These are phyloP conservation scores for Chionoecetes opilio DNA, from an alignment of 1,140 invertebrate species.

Conservation along the genomic window DNA sequence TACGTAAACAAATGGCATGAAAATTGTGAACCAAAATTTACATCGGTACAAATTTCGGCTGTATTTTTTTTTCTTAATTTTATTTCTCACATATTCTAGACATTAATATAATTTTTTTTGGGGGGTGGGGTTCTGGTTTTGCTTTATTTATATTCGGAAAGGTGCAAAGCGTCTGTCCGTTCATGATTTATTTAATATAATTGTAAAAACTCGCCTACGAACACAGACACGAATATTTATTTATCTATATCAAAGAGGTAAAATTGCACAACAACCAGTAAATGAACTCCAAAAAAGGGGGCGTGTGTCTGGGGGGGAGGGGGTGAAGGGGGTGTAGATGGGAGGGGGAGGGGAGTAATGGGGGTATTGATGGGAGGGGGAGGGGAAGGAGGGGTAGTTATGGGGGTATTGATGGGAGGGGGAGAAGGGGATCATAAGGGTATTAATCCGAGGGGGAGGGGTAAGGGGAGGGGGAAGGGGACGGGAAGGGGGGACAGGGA, in stretches of 20 bases:
- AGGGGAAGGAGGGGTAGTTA: no score
- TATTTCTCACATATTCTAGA: not conserved
- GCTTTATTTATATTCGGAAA: not conserved
- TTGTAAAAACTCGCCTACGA: not conserved
- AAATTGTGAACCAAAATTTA: not conserved
- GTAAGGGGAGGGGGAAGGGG: not conserved
- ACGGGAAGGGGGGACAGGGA: not conserved
- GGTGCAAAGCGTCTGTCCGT: not conserved
- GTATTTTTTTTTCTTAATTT: not conserved
- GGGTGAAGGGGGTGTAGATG: not conserved
- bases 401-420: no score
- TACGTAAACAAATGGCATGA: not conserved
- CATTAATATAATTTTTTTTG: slow-evolving; percentile 9
- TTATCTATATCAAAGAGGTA: no score
- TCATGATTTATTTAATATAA: not conserved
- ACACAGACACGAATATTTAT: not conserved
- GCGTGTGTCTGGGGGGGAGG: not conserved
- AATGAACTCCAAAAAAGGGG: not conserved
- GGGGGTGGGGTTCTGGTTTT: not conserved
- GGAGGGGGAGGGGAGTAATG: not conserved
- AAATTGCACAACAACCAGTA: slow-evolving; percentile 16
- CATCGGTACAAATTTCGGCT: not conserved
- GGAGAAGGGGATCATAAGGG: not conserved
- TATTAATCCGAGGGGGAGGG: not conserved
- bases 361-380: no score